These are phyloP conservation scores for Gymnogyps californianus DNA, from an alignment of 2,113 vertebrate genomes.

Conservation along the genomic window DNA sequence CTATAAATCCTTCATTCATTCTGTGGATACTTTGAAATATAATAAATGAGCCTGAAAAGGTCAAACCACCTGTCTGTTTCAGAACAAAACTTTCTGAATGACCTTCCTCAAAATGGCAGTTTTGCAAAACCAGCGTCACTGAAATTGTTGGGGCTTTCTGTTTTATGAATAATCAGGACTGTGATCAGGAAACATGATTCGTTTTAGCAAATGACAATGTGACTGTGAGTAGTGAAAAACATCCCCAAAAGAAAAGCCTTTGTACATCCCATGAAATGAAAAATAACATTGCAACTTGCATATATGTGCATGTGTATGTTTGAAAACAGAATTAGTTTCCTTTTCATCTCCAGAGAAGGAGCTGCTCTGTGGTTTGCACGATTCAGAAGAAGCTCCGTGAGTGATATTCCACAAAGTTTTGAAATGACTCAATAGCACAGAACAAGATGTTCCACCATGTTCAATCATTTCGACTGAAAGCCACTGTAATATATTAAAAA, in stretches of 20 bases:
- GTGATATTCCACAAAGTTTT: not conserved
- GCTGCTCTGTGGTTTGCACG: not conserved
- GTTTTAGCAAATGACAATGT: not conserved
- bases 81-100: not conserved
- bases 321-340: not conserved
- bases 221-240: not conserved
- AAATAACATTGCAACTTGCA: not conserved
- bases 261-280: not conserved
- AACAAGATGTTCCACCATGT: not conserved
- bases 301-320: not conserved
- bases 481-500: not conserved
- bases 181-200: not conserved
- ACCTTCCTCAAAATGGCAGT: not conserved
- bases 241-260: not conserved
- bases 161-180: not conserved
- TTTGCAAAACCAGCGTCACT: not conserved
- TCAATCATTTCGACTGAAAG: not conserved
- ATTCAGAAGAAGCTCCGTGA: not conserved
- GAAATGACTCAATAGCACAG: not conserved
- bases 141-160: not conserved
- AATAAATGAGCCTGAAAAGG: not conserved
- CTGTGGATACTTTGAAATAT: not conserved
- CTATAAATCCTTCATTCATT: not conserved
- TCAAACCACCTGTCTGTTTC: not conserved
- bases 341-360: not conserved